Evolutionary conservation across 2,113 vertebrate species (phyloP).

Genomic region (Ia io): DNA sequence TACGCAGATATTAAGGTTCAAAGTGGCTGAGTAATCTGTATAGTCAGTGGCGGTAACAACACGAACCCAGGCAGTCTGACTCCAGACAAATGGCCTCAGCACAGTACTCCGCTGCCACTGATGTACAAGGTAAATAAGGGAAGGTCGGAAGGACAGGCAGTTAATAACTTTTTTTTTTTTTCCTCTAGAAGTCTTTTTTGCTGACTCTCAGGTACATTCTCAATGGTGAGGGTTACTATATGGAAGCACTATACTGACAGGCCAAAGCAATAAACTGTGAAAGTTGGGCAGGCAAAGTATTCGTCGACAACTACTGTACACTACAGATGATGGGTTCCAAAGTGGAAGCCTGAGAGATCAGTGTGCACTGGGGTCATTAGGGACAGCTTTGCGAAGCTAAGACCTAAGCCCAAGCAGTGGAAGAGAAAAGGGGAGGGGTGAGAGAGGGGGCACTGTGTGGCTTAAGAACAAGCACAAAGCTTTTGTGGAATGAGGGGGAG

Average conservation of each 20-base stretch:
- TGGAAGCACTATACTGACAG: not conserved
- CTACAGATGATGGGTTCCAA: not conserved
- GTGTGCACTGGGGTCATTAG: not conserved
- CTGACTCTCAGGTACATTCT: not conserved
- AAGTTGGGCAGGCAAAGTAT: not conserved
- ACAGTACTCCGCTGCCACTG: not conserved
- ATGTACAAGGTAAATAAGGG: not conserved
- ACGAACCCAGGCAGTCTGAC: not conserved
- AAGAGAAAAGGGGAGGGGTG: not conserved
- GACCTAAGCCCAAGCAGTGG: not conserved
- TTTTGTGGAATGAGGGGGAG: not conserved
- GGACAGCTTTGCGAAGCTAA: not conserved
- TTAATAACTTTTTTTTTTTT: not conserved
- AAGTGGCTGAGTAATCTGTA: not conserved
- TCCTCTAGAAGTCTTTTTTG: not conserved
- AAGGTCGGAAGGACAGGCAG: not conserved
- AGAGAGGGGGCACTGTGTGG: not conserved
- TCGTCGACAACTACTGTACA: rapidly evolving
- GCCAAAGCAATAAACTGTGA: not conserved
- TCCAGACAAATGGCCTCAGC: not conserved
- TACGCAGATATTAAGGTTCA: not conserved
- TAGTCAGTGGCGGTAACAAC: not conserved
- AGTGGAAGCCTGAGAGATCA: not conserved
- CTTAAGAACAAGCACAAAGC: slow-evolving; percentile 4
- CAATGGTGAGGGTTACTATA: not conserved